Evolutionary conservation across 2,797 vertebrate species (phyloP).

Genomic region (Antennarius maculatus): DNA sequence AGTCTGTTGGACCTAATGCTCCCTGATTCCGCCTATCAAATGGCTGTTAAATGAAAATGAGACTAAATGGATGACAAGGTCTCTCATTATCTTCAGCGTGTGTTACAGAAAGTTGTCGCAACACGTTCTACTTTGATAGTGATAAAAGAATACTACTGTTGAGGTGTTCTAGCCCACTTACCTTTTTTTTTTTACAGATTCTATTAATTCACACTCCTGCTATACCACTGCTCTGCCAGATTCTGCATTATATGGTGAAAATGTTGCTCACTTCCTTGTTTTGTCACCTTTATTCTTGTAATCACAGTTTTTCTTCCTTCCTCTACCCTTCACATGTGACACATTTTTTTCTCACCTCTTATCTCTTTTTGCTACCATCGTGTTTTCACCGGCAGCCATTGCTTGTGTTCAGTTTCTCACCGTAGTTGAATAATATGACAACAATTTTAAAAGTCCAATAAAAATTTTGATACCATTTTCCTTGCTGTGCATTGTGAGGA

Average conservation of each 20-base stretch:
- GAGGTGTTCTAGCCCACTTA: constrained; percentile 33
- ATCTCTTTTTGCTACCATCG: constrained; percentile 18
- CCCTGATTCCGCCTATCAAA: constrained; percentile 69
- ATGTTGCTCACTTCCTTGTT: constrained; percentile 15
- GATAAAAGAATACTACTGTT: constrained; percentile 33
- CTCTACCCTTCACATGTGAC: constrained; percentile 8
- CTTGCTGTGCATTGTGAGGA: constrained; percentile 45
- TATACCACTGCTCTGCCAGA: constrained; percentile 27
- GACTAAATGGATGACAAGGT: constrained; percentile 66
- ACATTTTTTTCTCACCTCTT: constrained; percentile 16
- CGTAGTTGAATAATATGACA: not conserved
- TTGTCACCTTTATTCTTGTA: constrained; percentile 8
- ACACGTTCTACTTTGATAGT: constrained; percentile 41
- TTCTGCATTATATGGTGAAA: constrained; percentile 21
- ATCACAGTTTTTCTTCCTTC: not conserved
- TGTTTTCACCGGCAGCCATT: constrained; percentile 34
- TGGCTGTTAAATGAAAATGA: constrained; percentile 76
- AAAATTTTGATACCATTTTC: constrained; percentile 36
- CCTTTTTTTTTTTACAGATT: constrained; percentile 30
- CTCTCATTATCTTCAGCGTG: constrained; percentile 58
- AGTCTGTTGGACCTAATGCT: constrained; percentile 55
- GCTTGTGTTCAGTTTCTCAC: constrained; percentile 29
- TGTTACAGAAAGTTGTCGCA: constrained; percentile 46
- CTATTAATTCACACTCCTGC: constrained; percentile 34
- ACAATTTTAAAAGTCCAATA: constrained; percentile 56